Conservation (phyloP, 2,797 vertebrate species). For the Varecia variegata region DNA sequence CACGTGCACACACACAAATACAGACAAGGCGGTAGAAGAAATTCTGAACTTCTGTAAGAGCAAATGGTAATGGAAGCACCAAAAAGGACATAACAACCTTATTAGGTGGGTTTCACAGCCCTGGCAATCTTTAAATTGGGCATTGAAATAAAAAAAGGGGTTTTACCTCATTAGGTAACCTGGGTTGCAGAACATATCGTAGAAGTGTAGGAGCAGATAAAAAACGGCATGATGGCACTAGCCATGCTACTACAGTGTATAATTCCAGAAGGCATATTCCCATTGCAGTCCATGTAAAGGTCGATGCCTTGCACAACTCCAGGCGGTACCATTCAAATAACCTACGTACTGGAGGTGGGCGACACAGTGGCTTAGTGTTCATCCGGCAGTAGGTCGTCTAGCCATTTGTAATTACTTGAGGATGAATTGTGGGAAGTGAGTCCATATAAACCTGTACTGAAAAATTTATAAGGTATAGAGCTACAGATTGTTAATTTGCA, state of each 20-base stretch:
- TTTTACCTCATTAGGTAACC: neutral
- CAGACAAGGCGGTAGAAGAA: neutral
- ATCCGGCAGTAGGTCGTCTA: neutral
- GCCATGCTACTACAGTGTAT: too few relatives aligned
- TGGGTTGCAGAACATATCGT: neutral
- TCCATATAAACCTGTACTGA: constrained; percentile 24
- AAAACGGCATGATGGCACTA: neutral
- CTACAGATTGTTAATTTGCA: constrained; percentile 45
- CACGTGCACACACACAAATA: neutral
- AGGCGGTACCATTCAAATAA: neutral
- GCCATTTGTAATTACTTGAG: neutral
- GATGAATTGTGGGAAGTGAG: neutral
- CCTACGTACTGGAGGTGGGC: neutral
- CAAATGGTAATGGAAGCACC: neutral
- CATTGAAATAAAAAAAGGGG: neutral
- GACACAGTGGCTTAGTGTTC: neutral
- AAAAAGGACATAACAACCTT: neutral
- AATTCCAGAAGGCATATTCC: neutral
- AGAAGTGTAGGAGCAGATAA: neutral
- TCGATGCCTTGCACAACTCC: neutral
- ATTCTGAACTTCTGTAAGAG: neutral
- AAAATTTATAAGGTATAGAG: constrained; percentile 41
- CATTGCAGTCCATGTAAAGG: neutral
- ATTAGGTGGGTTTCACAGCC: neutral
- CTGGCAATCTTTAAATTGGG: neutral